These are phyloP conservation scores for Pammene fasciana DNA, from an alignment of 2,888 invertebrate species.

Conservation along the genomic window DNA sequence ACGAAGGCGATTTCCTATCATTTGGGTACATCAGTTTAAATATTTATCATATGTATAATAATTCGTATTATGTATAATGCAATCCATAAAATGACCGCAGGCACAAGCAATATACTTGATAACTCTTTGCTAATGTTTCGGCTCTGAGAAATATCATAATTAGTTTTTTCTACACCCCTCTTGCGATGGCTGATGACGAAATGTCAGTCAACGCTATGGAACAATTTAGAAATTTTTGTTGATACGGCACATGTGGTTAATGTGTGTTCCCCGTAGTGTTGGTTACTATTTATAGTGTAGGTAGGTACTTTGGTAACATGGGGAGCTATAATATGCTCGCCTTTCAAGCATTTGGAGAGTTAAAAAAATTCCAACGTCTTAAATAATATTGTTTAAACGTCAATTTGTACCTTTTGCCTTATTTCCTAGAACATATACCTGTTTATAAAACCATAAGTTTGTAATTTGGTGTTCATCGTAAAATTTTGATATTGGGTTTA, in stretches of 20 bases:
- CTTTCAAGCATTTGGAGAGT: conserved; percentile 7
- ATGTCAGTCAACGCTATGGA: conserved; percentile 49
- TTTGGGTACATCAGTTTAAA: not conserved
- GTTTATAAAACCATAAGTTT: not conserved
- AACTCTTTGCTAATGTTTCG: conserved; percentile 7
- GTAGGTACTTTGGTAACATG: conserved; percentile 39
- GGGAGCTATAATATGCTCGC: conserved; percentile 18
- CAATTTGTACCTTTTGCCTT: no score
- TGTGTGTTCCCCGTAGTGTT: conserved; percentile 50
- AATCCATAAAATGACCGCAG: conserved; percentile 10
- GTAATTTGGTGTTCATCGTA: not conserved
- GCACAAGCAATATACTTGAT: conserved; percentile 3
- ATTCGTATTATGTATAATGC: not conserved
- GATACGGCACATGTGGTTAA: conserved; percentile 50
- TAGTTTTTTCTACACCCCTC: conserved; percentile 25
- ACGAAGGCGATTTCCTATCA: not conserved
- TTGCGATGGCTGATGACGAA: conserved; percentile 46
- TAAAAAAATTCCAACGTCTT: not conserved
- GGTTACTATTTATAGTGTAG: conserved; percentile 53
- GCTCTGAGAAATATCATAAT: conserved; percentile 10
- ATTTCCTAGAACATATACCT: no score
- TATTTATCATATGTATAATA: no score
- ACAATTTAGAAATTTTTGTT: conserved; percentile 47
- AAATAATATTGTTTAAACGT: no score
- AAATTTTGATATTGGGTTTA: not conserved